These are phyloP conservation scores for Erebia aethiops DNA, from an alignment of 2,888 invertebrate species.

Conservation along the genomic window DNA sequence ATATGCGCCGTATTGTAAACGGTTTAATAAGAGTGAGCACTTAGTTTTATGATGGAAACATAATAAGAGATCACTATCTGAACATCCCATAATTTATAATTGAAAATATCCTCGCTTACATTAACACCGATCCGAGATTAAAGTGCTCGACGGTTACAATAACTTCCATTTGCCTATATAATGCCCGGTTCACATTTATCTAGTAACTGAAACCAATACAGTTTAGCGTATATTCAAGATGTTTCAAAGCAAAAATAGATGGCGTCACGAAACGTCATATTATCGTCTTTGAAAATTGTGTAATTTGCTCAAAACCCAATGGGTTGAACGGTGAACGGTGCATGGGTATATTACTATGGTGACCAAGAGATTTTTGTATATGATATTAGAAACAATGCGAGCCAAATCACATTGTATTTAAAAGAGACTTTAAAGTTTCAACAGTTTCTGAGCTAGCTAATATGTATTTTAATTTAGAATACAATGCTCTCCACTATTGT, in stretches of 20 bases:
- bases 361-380: too few species aligned
- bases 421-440: too few species aligned
- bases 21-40: conserved; percentile 20
- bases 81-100: conserved; percentile 25
- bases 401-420: too few species aligned
- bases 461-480: too few species aligned
- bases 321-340: too few species aligned
- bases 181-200: not conserved
- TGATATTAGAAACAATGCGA: too few species aligned
- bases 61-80: conserved; percentile 22
- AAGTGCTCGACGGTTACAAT: conserved; percentile 32
- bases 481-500: too few species aligned
- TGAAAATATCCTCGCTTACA: conserved; percentile 31
- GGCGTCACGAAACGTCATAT: not conserved
- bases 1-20: conserved; percentile 12
- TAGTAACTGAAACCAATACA: not conserved
- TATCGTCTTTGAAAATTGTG: too few species aligned
- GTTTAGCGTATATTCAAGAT: not conserved
- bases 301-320: too few species aligned
- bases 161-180: conserved; percentile 43
- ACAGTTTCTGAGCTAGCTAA: too few species aligned
- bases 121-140: conserved; percentile 40
- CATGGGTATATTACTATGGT: too few species aligned
- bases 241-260: not conserved
- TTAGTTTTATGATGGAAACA: conserved; percentile 21